A percentile compares a stretch with the other conserved stretches of the same genome.
phyloP scores from a whole-genome alignment of 53 echinoderm and acorn worm species.

The Luidia sarsii region DNA sequence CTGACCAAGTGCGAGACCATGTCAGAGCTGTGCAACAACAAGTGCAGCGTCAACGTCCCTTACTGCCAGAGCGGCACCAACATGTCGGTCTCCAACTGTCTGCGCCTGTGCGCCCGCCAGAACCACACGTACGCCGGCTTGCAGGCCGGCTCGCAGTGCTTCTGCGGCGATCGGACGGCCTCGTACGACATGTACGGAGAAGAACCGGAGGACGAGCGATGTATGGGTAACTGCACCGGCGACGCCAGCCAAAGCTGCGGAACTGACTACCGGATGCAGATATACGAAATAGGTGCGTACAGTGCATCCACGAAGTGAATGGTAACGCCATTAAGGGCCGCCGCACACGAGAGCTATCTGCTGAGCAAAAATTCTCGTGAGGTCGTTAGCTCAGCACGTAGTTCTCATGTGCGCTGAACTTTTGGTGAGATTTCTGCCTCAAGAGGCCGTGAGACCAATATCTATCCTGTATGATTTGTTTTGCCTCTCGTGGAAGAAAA shows the following conservation, averaged over 20 bases:
- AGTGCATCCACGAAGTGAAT: no score
- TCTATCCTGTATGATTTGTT: no score
- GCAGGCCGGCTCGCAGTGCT: slow-evolving; percentile 66
- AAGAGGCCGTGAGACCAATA: no score
- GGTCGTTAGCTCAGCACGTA: no score
- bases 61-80: slow-evolving; percentile 38
- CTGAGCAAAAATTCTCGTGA: no score
- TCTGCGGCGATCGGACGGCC: slow-evolving; percentile 68
- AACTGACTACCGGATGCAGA: slow-evolving; percentile 57
- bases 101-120: slow-evolving; percentile 57
- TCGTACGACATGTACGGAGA: slow-evolving; percentile 19
- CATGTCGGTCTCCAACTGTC: slow-evolving; percentile 67
- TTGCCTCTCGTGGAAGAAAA: no score
- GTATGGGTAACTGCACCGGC: slow-evolving; percentile 59
- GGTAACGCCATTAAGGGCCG: no score
- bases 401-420: no score
- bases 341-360: no score
- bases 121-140: slow-evolving; percentile 65
- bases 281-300: slow-evolving; percentile 74
- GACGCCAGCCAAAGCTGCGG: slow-evolving; percentile 66
- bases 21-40: slow-evolving; percentile 19
- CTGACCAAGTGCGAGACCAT: slow-evolving; percentile 49
- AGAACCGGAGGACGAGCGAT: neutral
- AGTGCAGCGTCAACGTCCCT: neutral
- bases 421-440: no score